phyloP scores from a whole-genome alignment of 2,888 invertebrate genomes.

The Trichopoda pennipes region DNA sequence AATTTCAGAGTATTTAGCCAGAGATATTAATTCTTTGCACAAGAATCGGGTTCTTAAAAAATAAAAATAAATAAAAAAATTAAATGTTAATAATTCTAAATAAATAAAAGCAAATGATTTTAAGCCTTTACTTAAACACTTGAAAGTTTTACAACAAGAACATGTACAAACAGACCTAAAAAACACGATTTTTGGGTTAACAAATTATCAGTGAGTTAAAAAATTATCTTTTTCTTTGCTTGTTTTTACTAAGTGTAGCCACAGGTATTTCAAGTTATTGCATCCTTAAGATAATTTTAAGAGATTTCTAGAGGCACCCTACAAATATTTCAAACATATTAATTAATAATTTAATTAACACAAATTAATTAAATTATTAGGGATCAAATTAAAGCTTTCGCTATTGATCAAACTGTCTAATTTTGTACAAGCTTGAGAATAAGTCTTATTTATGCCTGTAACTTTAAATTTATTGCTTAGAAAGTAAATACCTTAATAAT shows the following conservation, averaged over 20 bases:
- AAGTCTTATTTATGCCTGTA: no score
- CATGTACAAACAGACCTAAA: constrained; percentile 27
- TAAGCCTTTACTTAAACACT: constrained; percentile 55
- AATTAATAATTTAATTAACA: no score
- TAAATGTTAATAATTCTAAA: constrained; percentile 26
- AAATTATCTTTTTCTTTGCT: constrained; percentile 3
- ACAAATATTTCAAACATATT: neutral
- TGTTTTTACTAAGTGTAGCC: constrained; percentile 38
- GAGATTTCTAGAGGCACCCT: neutral
- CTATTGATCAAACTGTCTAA: no score
- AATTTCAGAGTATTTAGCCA: constrained; percentile 37
- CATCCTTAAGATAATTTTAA: neutral
- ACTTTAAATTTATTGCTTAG: no score
- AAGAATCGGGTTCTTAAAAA: neutral
- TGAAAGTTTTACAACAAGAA: constrained; percentile 41
- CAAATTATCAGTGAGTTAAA: constrained; percentile 25
- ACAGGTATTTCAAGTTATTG: neutral
- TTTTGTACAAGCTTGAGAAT: no score
- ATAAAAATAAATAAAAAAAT: neutral
- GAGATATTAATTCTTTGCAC: constrained; percentile 26
- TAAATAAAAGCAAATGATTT: constrained; percentile 34
- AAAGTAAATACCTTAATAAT: no score
- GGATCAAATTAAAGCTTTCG: no score
- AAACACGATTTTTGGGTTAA: constrained; percentile 48
- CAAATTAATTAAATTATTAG: no score